Evolutionary conservation across 1,140 invertebrate genomes (phyloP).

Genomic region (Atopsyche davidsoni): DNA sequence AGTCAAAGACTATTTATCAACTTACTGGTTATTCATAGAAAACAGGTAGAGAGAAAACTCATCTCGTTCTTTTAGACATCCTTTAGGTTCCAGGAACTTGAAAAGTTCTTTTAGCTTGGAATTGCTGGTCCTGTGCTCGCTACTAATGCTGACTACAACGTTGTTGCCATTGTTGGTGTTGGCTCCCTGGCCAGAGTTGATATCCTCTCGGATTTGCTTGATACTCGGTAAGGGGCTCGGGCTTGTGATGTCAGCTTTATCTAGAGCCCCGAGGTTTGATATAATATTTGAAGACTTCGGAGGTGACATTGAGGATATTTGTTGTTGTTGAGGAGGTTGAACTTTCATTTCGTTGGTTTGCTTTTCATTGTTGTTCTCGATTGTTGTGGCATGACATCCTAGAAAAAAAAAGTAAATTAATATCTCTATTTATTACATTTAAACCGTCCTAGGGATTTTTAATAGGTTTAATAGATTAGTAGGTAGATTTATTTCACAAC

Average conservation of each 20-base stretch:
- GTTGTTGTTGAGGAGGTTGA: constrained; percentile 23
- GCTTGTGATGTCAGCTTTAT: constrained; percentile 21
- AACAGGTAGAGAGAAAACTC: constrained; percentile 88
- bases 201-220: constrained; percentile 39
- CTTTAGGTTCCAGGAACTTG: constrained; percentile 64
- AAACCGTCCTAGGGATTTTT: too few species aligned
- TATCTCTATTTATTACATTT: too few species aligned
- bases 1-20: too few species aligned
- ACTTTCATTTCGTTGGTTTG: constrained; percentile 24
- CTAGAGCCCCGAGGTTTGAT: constrained; percentile 34
- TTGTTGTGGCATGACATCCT: constrained; percentile 23
- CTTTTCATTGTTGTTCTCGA: constrained; percentile 26
- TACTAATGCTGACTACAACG: constrained; percentile 33
- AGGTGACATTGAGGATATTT: constrained; percentile 33
- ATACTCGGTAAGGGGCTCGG: constrained; percentile 38
- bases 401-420: constrained; percentile 6
- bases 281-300: constrained; percentile 43
- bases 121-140: constrained; percentile 29
- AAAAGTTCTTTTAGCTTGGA: constrained; percentile 54
- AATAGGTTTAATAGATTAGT: too few species aligned
- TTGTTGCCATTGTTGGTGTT: constrained; percentile 36
- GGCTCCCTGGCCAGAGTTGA: constrained; percentile 30
- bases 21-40: constrained; percentile 72
- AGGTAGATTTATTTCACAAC: too few species aligned
- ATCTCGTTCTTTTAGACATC: constrained; percentile 77